Conservation (phyloP, 1,140 invertebrate species). For the Fopius arisanus region DNA sequence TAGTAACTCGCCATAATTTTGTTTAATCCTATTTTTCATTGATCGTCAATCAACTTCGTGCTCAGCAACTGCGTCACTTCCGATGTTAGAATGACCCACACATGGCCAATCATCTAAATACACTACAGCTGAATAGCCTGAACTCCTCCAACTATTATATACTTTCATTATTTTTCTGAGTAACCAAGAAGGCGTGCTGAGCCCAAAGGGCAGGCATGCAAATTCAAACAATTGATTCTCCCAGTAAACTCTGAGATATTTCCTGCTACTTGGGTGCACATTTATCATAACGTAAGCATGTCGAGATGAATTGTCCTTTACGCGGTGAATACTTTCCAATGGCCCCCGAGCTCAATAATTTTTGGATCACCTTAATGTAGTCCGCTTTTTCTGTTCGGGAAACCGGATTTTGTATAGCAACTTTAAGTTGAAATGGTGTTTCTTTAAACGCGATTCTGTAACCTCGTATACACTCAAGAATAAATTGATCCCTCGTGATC, state of each 20-base stretch:
- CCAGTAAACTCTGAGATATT: slow-evolving; percentile 37
- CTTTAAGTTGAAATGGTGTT: not conserved
- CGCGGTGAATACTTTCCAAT: slow-evolving; percentile 24
- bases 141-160: not conserved
- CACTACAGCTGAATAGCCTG: slow-evolving; percentile 18
- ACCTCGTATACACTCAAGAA: slow-evolving; percentile 28
- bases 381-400: not conserved
- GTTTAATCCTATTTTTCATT: no score
- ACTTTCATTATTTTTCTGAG: slow-evolving; percentile 40
- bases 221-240: slow-evolving; percentile 28
- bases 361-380: not conserved
- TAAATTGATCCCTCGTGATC: slow-evolving; percentile 21
- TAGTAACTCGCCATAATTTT: no score
- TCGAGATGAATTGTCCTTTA: slow-evolving; percentile 34
- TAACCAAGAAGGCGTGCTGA: slow-evolving; percentile 23
- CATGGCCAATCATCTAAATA: slow-evolving; percentile 18
- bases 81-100: no score
- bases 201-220: slow-evolving; percentile 33
- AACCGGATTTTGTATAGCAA: not conserved
- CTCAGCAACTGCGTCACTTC: no score
- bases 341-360: not conserved
- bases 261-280: slow-evolving; percentile 18
- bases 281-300: slow-evolving; percentile 42
- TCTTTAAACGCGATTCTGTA: slow-evolving; percentile 30
- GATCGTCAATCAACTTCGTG: no score